Base-by-base conservation (phyloP, 2,888 invertebrate species). In the Eristalis tenax region DNA sequence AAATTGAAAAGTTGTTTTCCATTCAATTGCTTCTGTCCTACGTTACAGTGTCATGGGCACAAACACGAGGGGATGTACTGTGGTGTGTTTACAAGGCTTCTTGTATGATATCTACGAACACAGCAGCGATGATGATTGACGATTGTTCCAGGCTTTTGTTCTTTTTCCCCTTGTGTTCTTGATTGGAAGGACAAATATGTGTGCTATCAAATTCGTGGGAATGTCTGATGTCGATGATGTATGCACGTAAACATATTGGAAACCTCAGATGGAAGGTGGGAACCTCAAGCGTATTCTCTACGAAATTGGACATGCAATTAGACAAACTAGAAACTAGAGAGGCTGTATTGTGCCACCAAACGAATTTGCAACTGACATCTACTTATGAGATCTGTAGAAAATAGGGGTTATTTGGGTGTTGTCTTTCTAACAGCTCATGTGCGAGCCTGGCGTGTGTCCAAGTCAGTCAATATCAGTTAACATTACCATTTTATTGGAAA, bases 1-100 rank as follows among this genome's bases (percentile, higher is more conserved):
- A 81, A 78, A 85, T 81, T 81, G 82, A 61, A 81, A 77, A 77
- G 71, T 77, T 85, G 68, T 71, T 85, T 85, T 77, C 85, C 73
- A 81, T 81, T 57, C 68, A 85, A 77, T 69, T 85, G 81, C 68
- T 59, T 18, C 64, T 73, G 81, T 81, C 66, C 63, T 64, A 63
- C n/a, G 64, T 69, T 43, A 64, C 15, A 61, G 64, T 32, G 65
- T 50, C 43, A 18, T 57, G 35, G 70, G 22, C 59, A 18, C 40
- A 26, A 64, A n/a, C 43, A 26, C 70, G 40, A 11, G 57, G 70
- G 70, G 35, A 64, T 43, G 57, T 40, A 56, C 56, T 61, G 32
- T 73, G 50, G 61, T 64, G 43, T 78, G 68, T 40, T 71, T 32
- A 32, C 71, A 71, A 65, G 38, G 40, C 23, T 40, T 32, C 57